Evolutionary conservation across 2,888 invertebrate species (phyloP).

Genomic region (Euzophera pinguis): DNA sequence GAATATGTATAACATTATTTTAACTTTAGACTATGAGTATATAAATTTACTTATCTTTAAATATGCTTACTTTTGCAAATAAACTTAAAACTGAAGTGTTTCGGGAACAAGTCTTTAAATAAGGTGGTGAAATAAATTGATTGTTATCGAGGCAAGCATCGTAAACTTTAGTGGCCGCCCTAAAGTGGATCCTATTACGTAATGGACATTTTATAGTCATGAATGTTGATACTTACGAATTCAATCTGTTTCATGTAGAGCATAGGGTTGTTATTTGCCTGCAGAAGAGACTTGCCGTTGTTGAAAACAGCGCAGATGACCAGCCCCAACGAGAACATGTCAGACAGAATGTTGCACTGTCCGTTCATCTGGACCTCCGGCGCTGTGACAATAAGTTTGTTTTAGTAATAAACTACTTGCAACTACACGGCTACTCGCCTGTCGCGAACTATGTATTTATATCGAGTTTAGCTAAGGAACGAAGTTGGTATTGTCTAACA

Average conservation of each 20-base stretch:
- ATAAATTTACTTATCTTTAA: too few species aligned
- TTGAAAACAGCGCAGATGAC: constrained; percentile 96
- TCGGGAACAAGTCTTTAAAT: constrained; percentile 8
- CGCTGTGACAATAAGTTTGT: constrained; percentile 75
- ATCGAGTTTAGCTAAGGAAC: neutral
- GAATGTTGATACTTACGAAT: constrained; percentile 82
- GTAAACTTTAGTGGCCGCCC: constrained; percentile 8
- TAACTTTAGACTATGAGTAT: too few species aligned
- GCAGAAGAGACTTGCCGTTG: constrained; percentile 92
- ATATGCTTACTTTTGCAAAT: neutral
- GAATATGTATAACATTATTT: too few species aligned
- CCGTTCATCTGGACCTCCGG: constrained; percentile 95
- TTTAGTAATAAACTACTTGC: constrained; percentile 2
- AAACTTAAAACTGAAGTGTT: neutral
- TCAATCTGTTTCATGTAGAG: constrained; percentile 95
- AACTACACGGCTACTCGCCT: neutral
- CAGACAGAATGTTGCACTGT: constrained; percentile 91
- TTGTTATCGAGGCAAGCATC: constrained; percentile 8
- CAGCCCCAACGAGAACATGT: constrained; percentile 98
- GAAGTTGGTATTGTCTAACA: neutral
- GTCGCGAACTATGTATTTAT: neutral
- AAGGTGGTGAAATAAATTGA: constrained; percentile 13
- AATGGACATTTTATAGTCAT: constrained; percentile 8
- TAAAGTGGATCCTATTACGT: constrained; percentile 6
- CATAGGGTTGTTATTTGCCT: constrained; percentile 93